Evolutionary conservation across 2,888 invertebrate genomes (phyloP), one percentile per base, ranked within the genome.

Genomic region (Lagria hirta): DNA sequence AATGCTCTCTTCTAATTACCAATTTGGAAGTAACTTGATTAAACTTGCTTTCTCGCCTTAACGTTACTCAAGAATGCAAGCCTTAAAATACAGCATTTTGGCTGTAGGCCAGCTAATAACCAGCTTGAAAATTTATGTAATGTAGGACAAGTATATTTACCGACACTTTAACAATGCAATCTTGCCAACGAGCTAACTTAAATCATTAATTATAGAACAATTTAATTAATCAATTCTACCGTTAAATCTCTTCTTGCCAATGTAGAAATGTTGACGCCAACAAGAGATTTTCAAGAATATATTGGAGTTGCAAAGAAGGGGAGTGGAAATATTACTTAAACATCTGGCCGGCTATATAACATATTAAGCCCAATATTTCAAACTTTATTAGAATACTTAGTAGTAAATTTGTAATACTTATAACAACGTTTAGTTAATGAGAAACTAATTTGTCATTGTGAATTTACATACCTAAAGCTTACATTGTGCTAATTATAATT

Each of bases 31-130:
- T 56, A 55, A 50, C 45, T 53, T 58, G 60, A 58, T 60, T 58
- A 60, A 57, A 56, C 57, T 58, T 51, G 54, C 54, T 58, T 58
- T 57, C 51, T 58, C 55, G 57, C 58, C 55, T 54, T 55, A 49
- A 45, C 54, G 20, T 22, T 35, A 26, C 27, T 33, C 56, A 53
- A 59, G 51, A 54, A 55, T 54, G 57, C 43, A 52, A 58, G 58
- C 57, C 49, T 60, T 56, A 51, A 49, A 47, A 51, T 50, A 35
- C 46, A 35, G 44, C 49, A 48, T 52, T 48, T 54, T 61, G 61
- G 61, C 59, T 42, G 40, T 29, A 29, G 48, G 59, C 61, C 61
- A 59, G 57, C 51, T 55, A 57, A 58, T 60, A 57, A 59, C 53
- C 57, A 50, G 44, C 35, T 44, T 48, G 54, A 46, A 54, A 57